A percentile compares a stretch with the other conserved stretches of the same genome.
These are phyloP conservation scores for Neogale vison DNA, from an alignment of 2,113 vertebrate genomes.

Conservation along the genomic window DNA sequence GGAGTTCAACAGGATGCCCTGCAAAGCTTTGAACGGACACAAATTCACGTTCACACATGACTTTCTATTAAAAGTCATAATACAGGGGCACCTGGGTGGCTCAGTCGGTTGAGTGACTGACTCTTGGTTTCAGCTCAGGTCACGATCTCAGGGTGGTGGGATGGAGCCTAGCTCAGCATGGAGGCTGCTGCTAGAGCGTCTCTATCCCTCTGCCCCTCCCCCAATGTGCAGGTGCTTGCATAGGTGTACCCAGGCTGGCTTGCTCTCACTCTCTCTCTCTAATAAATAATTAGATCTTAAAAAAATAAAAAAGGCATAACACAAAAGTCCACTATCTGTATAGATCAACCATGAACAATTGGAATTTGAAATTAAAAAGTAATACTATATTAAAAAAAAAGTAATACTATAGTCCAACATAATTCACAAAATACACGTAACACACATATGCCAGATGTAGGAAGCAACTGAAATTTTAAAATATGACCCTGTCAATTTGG, in stretches of 20 bases:
- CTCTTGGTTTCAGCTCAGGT: background rate
- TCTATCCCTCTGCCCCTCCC: background rate
- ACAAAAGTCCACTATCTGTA: background rate
- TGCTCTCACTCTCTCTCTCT: background rate
- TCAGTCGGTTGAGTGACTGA: background rate
- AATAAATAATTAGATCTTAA: background rate
- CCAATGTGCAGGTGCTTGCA: background rate
- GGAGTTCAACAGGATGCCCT: background rate
- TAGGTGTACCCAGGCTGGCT: too few relatives aligned
- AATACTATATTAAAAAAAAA: background rate
- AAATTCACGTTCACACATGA: slow-evolving; percentile 61
- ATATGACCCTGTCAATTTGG: background rate
- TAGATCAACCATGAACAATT: background rate
- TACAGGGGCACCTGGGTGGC: background rate
- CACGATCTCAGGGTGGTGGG: background rate
- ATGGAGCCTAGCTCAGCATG: accelerated
- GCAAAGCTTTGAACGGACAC: slow-evolving; percentile 54
- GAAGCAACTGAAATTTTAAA: background rate
- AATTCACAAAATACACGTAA: background rate
- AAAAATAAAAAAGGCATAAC: background rate
- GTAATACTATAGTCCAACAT: background rate
- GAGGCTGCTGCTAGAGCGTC: background rate
- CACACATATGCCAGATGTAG: background rate
- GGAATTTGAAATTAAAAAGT: background rate
- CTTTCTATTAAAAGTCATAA: slow-evolving; percentile 34